Conservation (phyloP, 1,140 invertebrate species). For the Drosophila navojoa region DNA sequence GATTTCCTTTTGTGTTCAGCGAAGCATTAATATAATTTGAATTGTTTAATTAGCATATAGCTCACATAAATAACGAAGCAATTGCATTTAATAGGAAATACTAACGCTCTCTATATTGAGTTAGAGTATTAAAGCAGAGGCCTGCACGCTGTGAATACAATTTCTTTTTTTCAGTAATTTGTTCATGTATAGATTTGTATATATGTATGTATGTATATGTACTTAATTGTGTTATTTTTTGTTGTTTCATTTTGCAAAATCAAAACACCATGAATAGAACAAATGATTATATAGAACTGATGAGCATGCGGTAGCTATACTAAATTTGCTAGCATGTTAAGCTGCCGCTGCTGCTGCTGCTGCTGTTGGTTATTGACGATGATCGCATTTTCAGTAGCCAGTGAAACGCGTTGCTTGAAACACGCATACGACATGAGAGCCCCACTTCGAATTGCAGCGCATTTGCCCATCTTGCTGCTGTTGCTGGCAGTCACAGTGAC, state of each 20-base stretch:
- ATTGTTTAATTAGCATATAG: too few relatives aligned
- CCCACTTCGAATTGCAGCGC: background rate
- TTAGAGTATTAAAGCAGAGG: conserved; percentile 7
- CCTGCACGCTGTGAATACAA: background rate
- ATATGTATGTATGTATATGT: conserved; percentile 4
- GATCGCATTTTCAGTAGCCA: conserved; percentile 68
- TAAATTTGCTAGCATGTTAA: conserved; percentile 42
- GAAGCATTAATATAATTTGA: too few relatives aligned
- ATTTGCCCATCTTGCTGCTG: conserved; percentile 18
- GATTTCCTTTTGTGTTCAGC: too few relatives aligned
- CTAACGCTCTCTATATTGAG: too few relatives aligned
- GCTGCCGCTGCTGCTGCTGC: conserved; percentile 36
- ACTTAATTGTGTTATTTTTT: conserved; percentile 19
- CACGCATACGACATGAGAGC: conserved; percentile 55
- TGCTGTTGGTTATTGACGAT: conserved; percentile 44
- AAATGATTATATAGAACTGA: conserved; percentile 69
- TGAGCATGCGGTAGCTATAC: conserved; percentile 29
- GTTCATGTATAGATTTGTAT: conserved; percentile 6
- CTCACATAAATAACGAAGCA: too few relatives aligned
- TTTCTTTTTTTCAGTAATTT: conserved; percentile 19
- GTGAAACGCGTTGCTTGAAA: conserved; percentile 60
- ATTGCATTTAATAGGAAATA: too few relatives aligned
- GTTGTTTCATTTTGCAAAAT: conserved; percentile 52
- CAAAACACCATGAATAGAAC: conserved; percentile 74
- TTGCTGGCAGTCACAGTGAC: background rate